A percentile compares a stretch with the other conserved stretches of the same genome.
phyloP scores from a whole-genome alignment of 2,113 vertebrate species.

The Azemiops feae region DNA sequence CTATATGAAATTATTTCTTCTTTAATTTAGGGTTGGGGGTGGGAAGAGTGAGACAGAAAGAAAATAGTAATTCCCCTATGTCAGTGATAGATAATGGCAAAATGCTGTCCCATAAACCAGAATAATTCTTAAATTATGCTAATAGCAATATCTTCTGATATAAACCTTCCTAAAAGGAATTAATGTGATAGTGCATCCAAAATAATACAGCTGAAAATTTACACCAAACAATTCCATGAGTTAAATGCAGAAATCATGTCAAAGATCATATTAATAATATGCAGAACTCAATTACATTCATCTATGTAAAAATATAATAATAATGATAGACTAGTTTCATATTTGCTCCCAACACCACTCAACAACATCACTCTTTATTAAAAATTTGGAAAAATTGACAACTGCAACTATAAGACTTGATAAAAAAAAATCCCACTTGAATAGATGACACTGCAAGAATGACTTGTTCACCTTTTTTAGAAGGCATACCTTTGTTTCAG shows the following conservation, averaged over 20 bases:
- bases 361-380: not conserved
- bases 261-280: not conserved
- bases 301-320: not conserved
- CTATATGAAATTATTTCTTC: not conserved
- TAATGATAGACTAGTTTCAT: not conserved
- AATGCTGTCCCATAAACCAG: not conserved
- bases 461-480: not conserved
- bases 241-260: not conserved
- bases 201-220: not conserved
- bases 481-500: slow-evolving; percentile 65
- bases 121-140: not conserved
- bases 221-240: not conserved
- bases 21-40: not conserved
- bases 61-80: not conserved
- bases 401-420: not conserved
- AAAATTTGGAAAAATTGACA: not conserved
- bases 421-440: not conserved
- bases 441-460: not conserved
- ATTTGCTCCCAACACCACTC: not conserved
- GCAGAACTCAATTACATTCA: not conserved
- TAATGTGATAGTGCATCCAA: not conserved
- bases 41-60: not conserved
- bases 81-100: not conserved
- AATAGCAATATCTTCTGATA: not conserved
- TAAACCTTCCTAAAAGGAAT: not conserved